Conservation (phyloP, 2,888 invertebrate genomes). For the Apantesis nais region DNA sequence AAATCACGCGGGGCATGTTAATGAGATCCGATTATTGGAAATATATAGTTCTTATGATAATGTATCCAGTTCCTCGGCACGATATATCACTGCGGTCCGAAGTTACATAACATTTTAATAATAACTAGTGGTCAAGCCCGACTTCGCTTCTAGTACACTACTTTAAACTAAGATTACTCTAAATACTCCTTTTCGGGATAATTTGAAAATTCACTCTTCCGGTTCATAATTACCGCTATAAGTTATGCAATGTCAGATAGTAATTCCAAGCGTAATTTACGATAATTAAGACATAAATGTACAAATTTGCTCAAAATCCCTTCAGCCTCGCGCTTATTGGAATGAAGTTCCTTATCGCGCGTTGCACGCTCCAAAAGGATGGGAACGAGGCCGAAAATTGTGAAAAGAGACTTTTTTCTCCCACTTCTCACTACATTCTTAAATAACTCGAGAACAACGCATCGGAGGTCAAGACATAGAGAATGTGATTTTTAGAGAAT, state of each 20-base stretch:
- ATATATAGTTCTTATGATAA: conserved; percentile 57
- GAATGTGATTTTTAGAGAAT: too few species aligned
- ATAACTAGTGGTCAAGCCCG: conserved; percentile 2
- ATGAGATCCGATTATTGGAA: conserved; percentile 54
- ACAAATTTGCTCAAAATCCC: too few species aligned
- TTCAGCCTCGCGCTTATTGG: background rate
- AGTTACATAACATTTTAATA: conserved; percentile 41
- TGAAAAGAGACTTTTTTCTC: too few species aligned
- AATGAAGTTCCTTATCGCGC: too few species aligned
- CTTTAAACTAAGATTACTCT: background rate
- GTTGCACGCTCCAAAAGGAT: too few species aligned
- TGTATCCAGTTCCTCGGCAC: conserved; percentile 35
- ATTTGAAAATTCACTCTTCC: background rate
- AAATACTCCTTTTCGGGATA: background rate
- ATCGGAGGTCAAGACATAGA: too few species aligned
- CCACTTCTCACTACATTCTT: too few species aligned
- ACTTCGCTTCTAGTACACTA: background rate
- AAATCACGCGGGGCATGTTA: conserved; percentile 54
- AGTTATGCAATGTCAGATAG: background rate
- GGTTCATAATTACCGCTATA: background rate
- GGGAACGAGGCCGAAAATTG: too few species aligned
- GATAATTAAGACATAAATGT: too few species aligned
- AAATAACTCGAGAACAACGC: too few species aligned
- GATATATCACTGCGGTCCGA: conserved; percentile 18
- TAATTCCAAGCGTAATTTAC: background rate